Conservation (phyloP, 2,797 vertebrate genomes). For the Trachops cirrhosus region DNA sequence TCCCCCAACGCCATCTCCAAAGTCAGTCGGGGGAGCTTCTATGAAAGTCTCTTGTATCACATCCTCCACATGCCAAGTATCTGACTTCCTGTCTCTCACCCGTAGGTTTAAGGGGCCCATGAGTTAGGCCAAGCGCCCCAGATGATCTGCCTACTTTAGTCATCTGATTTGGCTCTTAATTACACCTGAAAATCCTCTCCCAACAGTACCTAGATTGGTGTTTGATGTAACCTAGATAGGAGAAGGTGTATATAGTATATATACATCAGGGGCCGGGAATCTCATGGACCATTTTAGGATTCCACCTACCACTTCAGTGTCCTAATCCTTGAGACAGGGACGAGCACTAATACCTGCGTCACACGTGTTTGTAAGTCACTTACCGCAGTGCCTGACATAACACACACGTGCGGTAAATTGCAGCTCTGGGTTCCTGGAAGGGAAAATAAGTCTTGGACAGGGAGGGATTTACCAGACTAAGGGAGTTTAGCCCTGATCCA, state of each 20-base stretch:
- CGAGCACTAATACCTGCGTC: accelerated
- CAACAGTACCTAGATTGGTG: not conserved
- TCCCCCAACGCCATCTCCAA: not conserved
- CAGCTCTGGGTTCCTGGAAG: not conserved
- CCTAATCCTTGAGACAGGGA: not conserved
- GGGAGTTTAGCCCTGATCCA: not conserved
- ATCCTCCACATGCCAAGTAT: no score
- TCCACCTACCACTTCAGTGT: not conserved
- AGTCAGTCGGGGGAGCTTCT: not conserved
- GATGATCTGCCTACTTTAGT: not conserved
- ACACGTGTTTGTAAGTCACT: not conserved
- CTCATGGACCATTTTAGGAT: not conserved
- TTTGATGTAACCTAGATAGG: not conserved
- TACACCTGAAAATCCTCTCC: not conserved
- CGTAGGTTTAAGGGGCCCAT: not conserved
- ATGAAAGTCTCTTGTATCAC: not conserved
- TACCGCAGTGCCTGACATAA: not conserved
- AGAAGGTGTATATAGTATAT: accelerated
- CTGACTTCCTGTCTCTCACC: not conserved
- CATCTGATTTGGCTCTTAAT: not conserved
- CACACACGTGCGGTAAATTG: no score
- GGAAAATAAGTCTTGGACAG: not conserved
- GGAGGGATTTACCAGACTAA: not conserved
- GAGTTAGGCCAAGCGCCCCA: not conserved
- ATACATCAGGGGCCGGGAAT: not conserved